Base-by-base conservation (phyloP, 2,888 invertebrate species). In the Diplazon laetatorius region DNA sequence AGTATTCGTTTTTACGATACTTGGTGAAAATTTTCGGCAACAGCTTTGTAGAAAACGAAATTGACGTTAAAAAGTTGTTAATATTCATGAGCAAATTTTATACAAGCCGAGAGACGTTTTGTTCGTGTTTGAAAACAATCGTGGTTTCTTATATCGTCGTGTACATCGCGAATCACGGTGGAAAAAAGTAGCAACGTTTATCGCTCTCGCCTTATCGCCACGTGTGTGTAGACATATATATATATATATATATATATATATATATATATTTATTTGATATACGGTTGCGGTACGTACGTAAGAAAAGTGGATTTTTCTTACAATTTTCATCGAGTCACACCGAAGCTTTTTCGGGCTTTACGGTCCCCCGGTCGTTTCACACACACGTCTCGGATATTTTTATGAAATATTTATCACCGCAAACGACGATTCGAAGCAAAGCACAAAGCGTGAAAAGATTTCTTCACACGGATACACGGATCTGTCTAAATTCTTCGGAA, bases 261-360 rank as follows among this genome's bases (percentile, higher is more conserved):
- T n/a, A n/a, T n/a, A n/a, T n/a, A n/a, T n/a, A n/a, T n/a, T n/a
- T n/a, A n/a, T n/a, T n/a, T n/a, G n/a, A n/a, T 42, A 10, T 12
- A 10, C 42, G n/a, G n/a, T n/a, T n/a, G n/a, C n/a, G n/a, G n/a
- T 16, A 35, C 57, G 37, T 16, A 37, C n/a, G 18, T 35, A 59
- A 0, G 37, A 18, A 5, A 59, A 37, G 12, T 37, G 12, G 4
- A 59, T 39, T 84, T 83, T 81, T 84, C 80, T 84, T 86, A 86
- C 87, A 85, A 87, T 87, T 87, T 86, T 85, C 83, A 87, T 85
- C 82, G 84, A 85, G 82, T 82, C 82, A 2, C 14, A 76, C 76
- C 76, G 79, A 59, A 80, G 78, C 68, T 76, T 30, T 69, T 14
- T 30, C 8, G n/a, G n/a, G 14, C 82, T 81, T 80, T 82, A 81